A percentile compares a stretch with the other conserved stretches of the same genome.
Conservation (phyloP, 2,797 vertebrate genomes). For the Podarcis lilfordi region DNA sequence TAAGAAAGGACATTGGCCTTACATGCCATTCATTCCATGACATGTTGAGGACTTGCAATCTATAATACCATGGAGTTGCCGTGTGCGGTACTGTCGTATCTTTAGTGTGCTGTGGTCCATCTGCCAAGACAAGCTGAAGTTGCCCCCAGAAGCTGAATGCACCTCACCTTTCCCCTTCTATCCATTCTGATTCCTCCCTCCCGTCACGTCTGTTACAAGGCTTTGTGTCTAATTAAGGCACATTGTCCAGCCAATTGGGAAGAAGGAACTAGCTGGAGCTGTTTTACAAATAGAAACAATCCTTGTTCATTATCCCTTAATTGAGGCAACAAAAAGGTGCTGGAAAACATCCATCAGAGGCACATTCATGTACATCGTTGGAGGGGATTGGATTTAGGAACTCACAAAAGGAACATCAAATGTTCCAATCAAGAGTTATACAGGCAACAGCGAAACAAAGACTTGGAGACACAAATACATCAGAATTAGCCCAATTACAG, state of each 20-base stretch:
- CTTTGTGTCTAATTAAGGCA: conserved; percentile 79
- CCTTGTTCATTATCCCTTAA: conserved; percentile 83
- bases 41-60: background rate
- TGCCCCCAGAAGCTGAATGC: conserved; percentile 9
- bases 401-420: conserved; percentile 78
- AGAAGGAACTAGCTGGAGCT: conserved; percentile 73
- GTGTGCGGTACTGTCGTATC: background rate
- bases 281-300: conserved; percentile 84
- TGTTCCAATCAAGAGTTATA: conserved; percentile 81
- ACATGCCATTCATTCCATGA: too few relatives aligned
- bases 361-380: conserved; percentile 76
- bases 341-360: conserved; percentile 83
- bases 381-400: conserved; percentile 78
- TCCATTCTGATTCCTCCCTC: conserved; percentile 40
- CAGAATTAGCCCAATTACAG: conserved; percentile 81
- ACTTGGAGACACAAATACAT: conserved; percentile 72
- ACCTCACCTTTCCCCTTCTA: conserved; percentile 47
- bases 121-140: conserved; percentile 37
- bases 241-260: conserved; percentile 78
- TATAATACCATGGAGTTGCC: background rate
- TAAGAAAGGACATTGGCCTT: background rate
- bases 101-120: background rate
- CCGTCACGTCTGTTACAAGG: conserved; percentile 55
- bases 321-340: conserved; percentile 81
- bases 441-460: conserved; percentile 79